phyloP scores from a whole-genome alignment of 2,797 vertebrate species.

The Acipenser transmontanus region DNA sequence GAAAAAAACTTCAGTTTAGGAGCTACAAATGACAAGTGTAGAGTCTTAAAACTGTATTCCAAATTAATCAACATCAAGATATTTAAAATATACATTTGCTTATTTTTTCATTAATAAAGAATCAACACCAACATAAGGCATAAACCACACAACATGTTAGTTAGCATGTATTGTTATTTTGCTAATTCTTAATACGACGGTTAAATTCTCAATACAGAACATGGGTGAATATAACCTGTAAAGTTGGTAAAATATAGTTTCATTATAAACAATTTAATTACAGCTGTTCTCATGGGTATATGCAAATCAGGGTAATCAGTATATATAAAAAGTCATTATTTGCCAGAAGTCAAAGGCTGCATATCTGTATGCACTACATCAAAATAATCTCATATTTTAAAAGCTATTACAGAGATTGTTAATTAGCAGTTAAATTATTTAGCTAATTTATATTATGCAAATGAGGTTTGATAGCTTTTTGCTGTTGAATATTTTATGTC shows the following conservation, averaged over 20 bases:
- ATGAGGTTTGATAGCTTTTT: conserved; percentile 35
- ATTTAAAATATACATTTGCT: too few relatives aligned
- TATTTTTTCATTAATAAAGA: too few relatives aligned
- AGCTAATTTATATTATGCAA: conserved; percentile 57
- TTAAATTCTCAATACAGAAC: too few relatives aligned
- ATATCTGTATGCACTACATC: conserved; percentile 47
- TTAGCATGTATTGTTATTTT: too few relatives aligned
- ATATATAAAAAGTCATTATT: conserved; percentile 64
- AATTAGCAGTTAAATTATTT: conserved; percentile 57
- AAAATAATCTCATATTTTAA: conserved; percentile 32
- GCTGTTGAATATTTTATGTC: conserved; percentile 64
- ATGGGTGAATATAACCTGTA: conserved; percentile 16
- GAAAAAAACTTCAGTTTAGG: too few relatives aligned
- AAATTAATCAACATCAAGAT: too few relatives aligned
- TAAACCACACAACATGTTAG: too few relatives aligned
- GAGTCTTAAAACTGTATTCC: too few relatives aligned
- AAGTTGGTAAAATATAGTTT: conserved; percentile 35
- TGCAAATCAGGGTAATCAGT: conserved; percentile 59
- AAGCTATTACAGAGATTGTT: conserved; percentile 41
- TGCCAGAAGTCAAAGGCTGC: conserved; percentile 48
- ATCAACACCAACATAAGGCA: too few relatives aligned
- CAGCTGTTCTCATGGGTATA: conserved; percentile 46
- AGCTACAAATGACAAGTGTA: too few relatives aligned
- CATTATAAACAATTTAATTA: conserved; percentile 60
- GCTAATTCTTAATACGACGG: too few relatives aligned